phyloP scores from a whole-genome alignment of 2,888 invertebrate genomes.

The Drosophila leonis region DNA sequence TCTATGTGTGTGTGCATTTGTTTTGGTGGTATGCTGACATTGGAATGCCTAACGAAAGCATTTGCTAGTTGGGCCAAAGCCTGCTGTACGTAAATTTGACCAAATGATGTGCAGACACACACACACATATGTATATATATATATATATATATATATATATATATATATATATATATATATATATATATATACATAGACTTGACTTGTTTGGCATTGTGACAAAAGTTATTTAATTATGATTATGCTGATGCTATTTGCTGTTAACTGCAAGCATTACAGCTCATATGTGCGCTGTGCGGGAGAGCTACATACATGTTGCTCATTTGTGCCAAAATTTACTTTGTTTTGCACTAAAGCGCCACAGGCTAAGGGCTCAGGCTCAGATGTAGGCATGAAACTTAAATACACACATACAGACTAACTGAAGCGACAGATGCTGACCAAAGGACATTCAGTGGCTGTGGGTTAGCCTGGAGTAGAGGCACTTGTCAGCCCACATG shows the following conservation, averaged over 20 bases:
- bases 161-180: too few species aligned
- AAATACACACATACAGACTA: constrained; percentile 42
- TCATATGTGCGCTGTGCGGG: constrained; percentile 38
- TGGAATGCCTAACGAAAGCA: constrained; percentile 78
- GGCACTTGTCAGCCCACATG: constrained; percentile 57
- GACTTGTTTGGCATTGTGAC: constrained; percentile 68
- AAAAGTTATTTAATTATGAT: constrained; percentile 81
- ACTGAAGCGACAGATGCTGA: constrained; percentile 20
- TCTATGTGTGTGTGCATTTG: constrained; percentile 23
- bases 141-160: too few species aligned
- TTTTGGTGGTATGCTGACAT: constrained; percentile 39
- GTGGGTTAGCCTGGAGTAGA: background rate
- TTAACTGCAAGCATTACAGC: constrained; percentile 50
- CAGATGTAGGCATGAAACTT: constrained; percentile 77
- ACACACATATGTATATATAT: too few species aligned
- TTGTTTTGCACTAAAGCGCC: constrained; percentile 77
- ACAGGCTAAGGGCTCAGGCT: constrained; percentile 56
- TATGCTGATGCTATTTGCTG: constrained; percentile 58
- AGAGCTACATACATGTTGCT: constrained; percentile 49
- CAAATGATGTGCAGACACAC: constrained; percentile 69
- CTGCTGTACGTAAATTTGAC: constrained; percentile 65
- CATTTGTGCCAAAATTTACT: constrained; percentile 76
- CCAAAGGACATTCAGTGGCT: background rate
- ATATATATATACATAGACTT: too few species aligned
- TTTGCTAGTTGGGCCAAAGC: constrained; percentile 23